Evolutionary conservation across 2,113 vertebrate genomes (phyloP), one percentile per base, ranked within the genome.

Genomic region (Picathartes gymnocephalus): DNA sequence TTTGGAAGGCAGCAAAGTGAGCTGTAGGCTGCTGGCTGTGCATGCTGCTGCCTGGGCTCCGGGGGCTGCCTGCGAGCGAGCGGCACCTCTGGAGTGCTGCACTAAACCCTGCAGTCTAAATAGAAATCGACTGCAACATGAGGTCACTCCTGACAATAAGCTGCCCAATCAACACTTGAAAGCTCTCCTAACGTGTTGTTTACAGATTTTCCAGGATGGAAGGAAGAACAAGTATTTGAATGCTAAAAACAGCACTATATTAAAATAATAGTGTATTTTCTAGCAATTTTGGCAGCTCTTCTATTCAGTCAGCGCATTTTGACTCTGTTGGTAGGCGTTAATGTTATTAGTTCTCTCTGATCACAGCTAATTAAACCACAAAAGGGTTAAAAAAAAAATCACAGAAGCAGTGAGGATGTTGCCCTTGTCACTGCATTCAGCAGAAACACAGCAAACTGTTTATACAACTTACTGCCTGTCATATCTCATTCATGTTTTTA

Each of bases 81-180:
- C 96, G 87, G 97, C 92, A 97, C 98, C 97, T 96, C 93, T 89
- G 95, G 98, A 98, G 98, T 98, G 98, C 98, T 98, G 98, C 98
- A 97, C 98, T 98, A 97, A 98, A 98, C 95, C 97, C 95, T 97
- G 97, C 97, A 98, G 97, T 97, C 97, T 97, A 97, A 96, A 97
- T 58, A 91, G 97, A 92, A 97, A 93, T 56, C 96, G 95, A 97
- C 95, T 97, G 97, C 97, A 97, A 97, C 96, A 97, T 96, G 95
- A 97, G 97, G 96, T 97, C 96, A 97, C 96, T 95, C 92, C 95
- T 95, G 96, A 97, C 96, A 97, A 96, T 94, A 89, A 96, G 93
- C 93, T 95, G 96, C 94, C 96, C 95, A 97, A 97, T 96, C 95
- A 97, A 97, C 88, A 97, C 90, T 90, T 91, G 79, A 93, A 94